These are phyloP conservation scores for Microtus montanus DNA, from an alignment of 2,113 vertebrate species.

Conservation along the genomic window DNA sequence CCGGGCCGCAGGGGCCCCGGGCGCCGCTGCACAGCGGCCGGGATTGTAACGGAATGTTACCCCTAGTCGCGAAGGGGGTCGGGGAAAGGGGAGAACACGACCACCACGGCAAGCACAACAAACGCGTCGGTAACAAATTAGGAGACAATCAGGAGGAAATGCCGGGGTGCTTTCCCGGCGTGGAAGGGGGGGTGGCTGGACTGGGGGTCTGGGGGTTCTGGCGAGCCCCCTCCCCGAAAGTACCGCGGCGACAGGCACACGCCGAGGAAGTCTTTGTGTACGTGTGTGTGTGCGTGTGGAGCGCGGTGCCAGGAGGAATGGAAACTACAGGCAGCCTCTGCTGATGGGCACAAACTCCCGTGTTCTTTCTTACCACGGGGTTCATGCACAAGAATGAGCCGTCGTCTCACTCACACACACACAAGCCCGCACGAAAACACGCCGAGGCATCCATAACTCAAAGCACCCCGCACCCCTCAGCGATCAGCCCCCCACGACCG, in stretches of 20 bases:
- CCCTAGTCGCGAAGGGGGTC: constrained; percentile 49
- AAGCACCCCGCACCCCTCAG: constrained; percentile 52
- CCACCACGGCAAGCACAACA: constrained; percentile 53
- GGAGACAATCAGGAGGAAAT: constrained; percentile 60
- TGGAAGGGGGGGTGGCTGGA: constrained; percentile 35
- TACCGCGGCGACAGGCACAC: constrained; percentile 71
- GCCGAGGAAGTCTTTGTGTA: constrained; percentile 81
- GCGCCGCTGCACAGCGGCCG: background rate
- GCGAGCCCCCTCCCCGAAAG: constrained; percentile 69
- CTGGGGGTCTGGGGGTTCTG: background rate
- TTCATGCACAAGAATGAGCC: constrained; percentile 63
- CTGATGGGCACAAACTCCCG: constrained; percentile 78
- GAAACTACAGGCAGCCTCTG: constrained; percentile 75
- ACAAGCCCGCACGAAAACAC: constrained; percentile 43
- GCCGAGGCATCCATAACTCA: constrained; percentile 70
- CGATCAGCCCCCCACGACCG: constrained; percentile 57
- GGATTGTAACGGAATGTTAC: constrained; percentile 79
- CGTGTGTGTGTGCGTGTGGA: constrained; percentile 77
- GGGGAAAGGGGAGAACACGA: background rate
- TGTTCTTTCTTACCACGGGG: constrained; percentile 66
- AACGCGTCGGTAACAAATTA: constrained; percentile 70
- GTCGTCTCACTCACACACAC: constrained; percentile 16
- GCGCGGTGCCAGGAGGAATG: constrained; percentile 78
- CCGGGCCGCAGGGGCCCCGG: background rate
- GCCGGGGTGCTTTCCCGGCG: constrained; percentile 43